These are phyloP conservation scores for Arctocebus calabarensis DNA, from an alignment of 2,797 vertebrate genomes.

Conservation along the genomic window DNA sequence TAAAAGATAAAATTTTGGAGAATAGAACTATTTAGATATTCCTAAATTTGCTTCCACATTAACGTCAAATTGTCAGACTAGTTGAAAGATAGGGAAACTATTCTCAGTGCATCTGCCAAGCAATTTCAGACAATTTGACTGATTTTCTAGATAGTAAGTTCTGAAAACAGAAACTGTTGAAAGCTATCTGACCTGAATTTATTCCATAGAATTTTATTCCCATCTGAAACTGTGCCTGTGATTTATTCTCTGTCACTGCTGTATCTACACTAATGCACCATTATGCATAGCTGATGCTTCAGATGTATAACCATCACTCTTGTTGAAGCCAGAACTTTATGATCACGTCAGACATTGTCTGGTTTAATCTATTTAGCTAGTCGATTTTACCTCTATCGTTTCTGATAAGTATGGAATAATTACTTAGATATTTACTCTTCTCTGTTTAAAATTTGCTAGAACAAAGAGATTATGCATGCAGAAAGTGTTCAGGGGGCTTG, in stretches of 20 bases:
- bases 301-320: constrained; percentile 79
- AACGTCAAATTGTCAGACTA: constrained; percentile 59
- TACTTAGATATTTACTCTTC: constrained; percentile 87
- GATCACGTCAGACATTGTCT: constrained; percentile 80
- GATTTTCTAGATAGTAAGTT: constrained; percentile 75
- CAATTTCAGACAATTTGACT: constrained; percentile 79
- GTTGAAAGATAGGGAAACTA: constrained; percentile 64
- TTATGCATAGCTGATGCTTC: constrained; percentile 80
- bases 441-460: constrained; percentile 76
- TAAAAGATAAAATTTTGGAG: constrained; percentile 39
- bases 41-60: constrained; percentile 65
- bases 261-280: constrained; percentile 74
- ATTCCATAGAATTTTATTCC: constrained; percentile 78
- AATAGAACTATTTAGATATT: constrained; percentile 47
- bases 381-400: constrained; percentile 73
- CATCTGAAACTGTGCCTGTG: constrained; percentile 76
- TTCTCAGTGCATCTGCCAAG: constrained; percentile 66
- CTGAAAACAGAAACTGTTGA: constrained; percentile 74
- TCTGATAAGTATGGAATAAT: constrained; percentile 84
- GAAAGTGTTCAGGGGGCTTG: constrained; percentile 82
- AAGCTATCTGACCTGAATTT: constrained; percentile 79
- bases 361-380: constrained; percentile 79
- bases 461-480: constrained; percentile 88
- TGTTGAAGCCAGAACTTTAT: constrained; percentile 74
- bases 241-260: constrained; percentile 81